phyloP scores from a whole-genome alignment of 2,888 invertebrate species.

The Graphium colonna region DNA sequence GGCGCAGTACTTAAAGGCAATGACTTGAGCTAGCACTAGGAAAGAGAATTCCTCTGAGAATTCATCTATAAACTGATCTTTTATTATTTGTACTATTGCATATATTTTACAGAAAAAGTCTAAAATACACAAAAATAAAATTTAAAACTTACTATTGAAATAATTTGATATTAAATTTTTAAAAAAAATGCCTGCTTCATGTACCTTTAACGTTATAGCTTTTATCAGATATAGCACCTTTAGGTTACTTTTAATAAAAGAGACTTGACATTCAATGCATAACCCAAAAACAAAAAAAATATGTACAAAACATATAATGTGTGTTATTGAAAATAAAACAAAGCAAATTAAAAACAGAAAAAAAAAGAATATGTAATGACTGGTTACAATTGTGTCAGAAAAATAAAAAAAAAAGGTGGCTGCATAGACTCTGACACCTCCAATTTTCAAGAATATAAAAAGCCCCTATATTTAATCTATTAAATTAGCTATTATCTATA shows the following conservation, averaged over 20 bases:
- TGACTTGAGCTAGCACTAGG: too few species aligned
- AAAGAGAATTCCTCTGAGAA: too few species aligned
- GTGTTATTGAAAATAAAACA: conserved; percentile 39
- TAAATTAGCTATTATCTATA: conserved; percentile 70
- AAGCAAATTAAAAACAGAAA: conserved; percentile 37
- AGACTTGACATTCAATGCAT: conserved; percentile 22
- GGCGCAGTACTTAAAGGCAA: neutral
- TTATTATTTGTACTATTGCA: too few species aligned
- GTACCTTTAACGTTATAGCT: neutral
- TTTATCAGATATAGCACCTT: neutral
- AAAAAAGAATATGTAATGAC: too few species aligned
- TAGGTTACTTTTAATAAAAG: neutral
- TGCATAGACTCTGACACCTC: conserved; percentile 27
- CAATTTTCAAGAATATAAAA: conserved; percentile 47
- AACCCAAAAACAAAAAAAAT: conserved; percentile 38
- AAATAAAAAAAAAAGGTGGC: conserved; percentile 20
- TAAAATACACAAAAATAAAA: too few species aligned
- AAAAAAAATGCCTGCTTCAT: neutral
- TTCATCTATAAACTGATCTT: too few species aligned
- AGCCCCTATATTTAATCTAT: conserved; percentile 68
- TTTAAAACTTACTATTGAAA: too few species aligned
- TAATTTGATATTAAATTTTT: too few species aligned
- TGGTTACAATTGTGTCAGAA: conserved; percentile 34
- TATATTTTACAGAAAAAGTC: too few species aligned
- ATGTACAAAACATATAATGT: conserved; percentile 51